Base-by-base conservation (phyloP, 1,140 invertebrate species). In the Prorops nasuta region DNA sequence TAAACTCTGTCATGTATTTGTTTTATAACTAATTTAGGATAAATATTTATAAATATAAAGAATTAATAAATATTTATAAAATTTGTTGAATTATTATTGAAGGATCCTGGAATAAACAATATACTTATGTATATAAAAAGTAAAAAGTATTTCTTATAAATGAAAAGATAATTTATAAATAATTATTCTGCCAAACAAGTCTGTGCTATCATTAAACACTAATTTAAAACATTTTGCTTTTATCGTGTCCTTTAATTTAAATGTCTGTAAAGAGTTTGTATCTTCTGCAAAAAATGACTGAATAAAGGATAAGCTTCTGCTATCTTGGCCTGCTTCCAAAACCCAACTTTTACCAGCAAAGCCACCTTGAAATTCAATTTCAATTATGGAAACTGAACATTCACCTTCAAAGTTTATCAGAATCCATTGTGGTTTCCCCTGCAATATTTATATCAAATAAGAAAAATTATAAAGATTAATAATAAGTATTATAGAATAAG, bases 351-450 rank as follows among this genome's bases (percentile, higher is more conserved):
- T 79, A 0, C 83, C 82, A 50, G 69, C 82, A 77, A 86, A 86
- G 44, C 85, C 85, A 35, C 85, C 85, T 78, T 86, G 85, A 59
- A 86, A 86, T 67, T 84, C 78, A 35, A 86, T 74, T 43, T 79
- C 69, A 41, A 86, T 56, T 24, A 68, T 65, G 16, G 58, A 58
- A n/a, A 80, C 24, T 15, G 20, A 48, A n/a, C 58, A 40, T 49
- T 67, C 63, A 42, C 69, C 22, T 44, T 66, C 41, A 52, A 85
- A 84, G 4, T 76, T 61, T 22, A 86, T 50, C 24, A 73, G 34
- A 42, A 86, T 73, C 82, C 82, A 85, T 56, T 86, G 84, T 42
- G 82, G 81, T 9, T 54, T 73, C 32, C 84, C 83, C 84, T 85
- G 49, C 14, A 62, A 67, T 40, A 42, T 15, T 40, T 38, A 37